Conservation (phyloP, 2,113 vertebrate species). For the cat (Felis catus) region F.catus_Fca126_mat1.0 CM031415.1:174333001-174333500, state of each 20-base stretch:
- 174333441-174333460: neutral
- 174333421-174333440: neutral
- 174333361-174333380: neutral
- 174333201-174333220: neutral
- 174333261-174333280: neutral
- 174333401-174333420: neutral
- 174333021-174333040: neutral
- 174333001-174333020: no score
- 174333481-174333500: neutral
- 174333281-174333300: neutral
- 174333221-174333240: neutral
- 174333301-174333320: neutral
- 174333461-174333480: neutral
- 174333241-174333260: neutral
- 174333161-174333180: neutral
- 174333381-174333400: neutral
- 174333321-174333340: neutral
- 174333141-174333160: neutral
- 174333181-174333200: neutral
- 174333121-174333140: neutral
- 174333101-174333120: neutral
- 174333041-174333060: conserved; percentile 3
- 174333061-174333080: neutral
- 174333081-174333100: neutral
- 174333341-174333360: neutral